phyloP scores from a whole-genome alignment of 37 sponge, comb jelly and placozoan species.

The Aphrocallistes beatrix region DNA sequence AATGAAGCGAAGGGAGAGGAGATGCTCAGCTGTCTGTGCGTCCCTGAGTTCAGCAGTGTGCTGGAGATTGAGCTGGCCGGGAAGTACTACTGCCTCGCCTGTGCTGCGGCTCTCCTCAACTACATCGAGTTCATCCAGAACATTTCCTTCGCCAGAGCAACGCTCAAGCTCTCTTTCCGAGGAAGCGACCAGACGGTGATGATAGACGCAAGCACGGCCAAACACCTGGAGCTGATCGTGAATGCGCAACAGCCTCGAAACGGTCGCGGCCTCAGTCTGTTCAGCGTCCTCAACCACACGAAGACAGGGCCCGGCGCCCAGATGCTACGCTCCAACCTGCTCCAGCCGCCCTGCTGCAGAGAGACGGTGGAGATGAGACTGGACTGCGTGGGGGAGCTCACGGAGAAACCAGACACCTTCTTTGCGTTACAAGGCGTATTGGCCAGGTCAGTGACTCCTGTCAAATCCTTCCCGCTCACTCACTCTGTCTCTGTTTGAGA shows the following conservation, averaged over 20 bases:
- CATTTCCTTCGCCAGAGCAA: slow-evolving; percentile 68
- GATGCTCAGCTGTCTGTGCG: slow-evolving; percentile 75
- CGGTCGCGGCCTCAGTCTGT: slow-evolving; percentile 50
- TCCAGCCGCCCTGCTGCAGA: slow-evolving; percentile 83
- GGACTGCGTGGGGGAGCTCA: slow-evolving; percentile 68
- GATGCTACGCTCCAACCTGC: slow-evolving; percentile 74
- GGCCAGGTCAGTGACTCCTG: not conserved
- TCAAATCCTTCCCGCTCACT: not conserved
- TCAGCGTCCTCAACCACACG: slow-evolving; percentile 79
- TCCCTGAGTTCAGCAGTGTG: slow-evolving; percentile 59
- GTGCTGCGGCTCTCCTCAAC: slow-evolving; percentile 79
- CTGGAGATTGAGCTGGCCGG: slow-evolving; percentile 57
- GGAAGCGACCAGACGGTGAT: slow-evolving; percentile 78
- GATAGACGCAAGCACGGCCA: slow-evolving; percentile 86
- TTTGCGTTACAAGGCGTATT: not conserved
- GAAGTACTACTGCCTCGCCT: slow-evolving; percentile 87
- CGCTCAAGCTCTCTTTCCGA: slow-evolving; percentile 53
- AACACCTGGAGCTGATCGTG: slow-evolving; percentile 71
- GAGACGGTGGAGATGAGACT: slow-evolving; percentile 67
- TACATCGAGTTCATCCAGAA: slow-evolving; percentile 97
- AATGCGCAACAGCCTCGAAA: slow-evolving; percentile 58
- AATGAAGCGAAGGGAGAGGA: slow-evolving; percentile 85
- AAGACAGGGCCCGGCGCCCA: slow-evolving; percentile 77
- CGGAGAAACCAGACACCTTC: slow-evolving; percentile 6
- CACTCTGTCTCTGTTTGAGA: no score